Conservation (phyloP, 2,113 vertebrate genomes). For the Bubo bubo region DNA sequence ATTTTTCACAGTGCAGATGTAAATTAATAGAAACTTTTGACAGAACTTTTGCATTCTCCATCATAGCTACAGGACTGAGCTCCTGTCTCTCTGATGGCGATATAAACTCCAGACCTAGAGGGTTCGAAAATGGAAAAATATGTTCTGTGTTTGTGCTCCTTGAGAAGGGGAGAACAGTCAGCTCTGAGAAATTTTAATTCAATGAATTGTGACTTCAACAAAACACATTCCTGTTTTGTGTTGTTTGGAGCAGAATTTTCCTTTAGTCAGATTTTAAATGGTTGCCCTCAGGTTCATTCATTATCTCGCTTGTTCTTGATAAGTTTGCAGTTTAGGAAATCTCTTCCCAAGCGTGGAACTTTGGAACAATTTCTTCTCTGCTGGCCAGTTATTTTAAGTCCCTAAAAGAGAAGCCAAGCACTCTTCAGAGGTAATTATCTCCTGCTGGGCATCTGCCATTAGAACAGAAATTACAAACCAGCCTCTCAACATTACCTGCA, state of each 20-base stretch:
- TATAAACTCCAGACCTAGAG: background rate
- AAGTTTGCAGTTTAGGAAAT: background rate
- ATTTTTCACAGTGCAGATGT: background rate
- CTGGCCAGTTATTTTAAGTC: background rate
- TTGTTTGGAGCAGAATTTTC: slow-evolving; percentile 4
- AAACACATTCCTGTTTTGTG: background rate
- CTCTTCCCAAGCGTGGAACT: background rate
- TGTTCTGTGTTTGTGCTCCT: background rate
- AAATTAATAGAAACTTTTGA: background rate
- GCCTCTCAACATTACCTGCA: background rate
- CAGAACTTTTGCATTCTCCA: background rate
- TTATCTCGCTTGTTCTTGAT: background rate
- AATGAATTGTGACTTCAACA: background rate
- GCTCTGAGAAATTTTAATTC: background rate
- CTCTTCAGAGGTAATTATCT: slow-evolving; percentile 48
- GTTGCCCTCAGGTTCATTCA: background rate
- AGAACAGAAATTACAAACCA: background rate
- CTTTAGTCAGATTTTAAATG: background rate
- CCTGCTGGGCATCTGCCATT: background rate
- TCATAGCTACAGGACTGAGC: background rate
- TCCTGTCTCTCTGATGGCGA: background rate
- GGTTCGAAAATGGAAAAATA: background rate
- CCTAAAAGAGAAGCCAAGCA: background rate
- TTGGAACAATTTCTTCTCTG: background rate
- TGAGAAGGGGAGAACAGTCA: background rate